A percentile compares a stretch with the other conserved stretches of the same genome.
Conservation (phyloP, 2,113 vertebrate genomes). For the Peromyscus maniculatus region DNA sequence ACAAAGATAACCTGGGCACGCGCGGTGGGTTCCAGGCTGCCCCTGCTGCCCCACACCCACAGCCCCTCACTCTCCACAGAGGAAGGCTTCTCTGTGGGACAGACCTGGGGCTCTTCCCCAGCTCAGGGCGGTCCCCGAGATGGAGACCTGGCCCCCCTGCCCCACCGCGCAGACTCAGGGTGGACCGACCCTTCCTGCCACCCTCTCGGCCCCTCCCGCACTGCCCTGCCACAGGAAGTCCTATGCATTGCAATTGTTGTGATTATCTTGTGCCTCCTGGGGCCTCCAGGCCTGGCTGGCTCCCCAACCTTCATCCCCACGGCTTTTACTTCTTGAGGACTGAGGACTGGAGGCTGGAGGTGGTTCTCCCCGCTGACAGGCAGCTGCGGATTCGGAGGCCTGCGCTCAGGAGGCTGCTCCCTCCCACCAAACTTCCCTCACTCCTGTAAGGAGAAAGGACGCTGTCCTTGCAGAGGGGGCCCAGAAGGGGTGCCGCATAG, state of each 20-base stretch:
- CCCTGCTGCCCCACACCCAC: accelerated
- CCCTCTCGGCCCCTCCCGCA: background rate
- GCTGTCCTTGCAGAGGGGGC: no score
- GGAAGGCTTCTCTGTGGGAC: background rate
- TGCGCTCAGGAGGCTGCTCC: background rate
- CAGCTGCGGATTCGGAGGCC: background rate
- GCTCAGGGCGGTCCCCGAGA: background rate
- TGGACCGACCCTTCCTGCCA: background rate
- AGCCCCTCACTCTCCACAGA: background rate
- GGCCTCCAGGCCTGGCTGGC: background rate
- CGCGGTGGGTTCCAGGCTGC: background rate
- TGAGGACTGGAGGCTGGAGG: background rate
- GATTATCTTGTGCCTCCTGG: background rate
- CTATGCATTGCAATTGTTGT: accelerated
- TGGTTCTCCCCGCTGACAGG: background rate
- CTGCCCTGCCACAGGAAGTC: background rate
- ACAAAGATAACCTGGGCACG: constrained; percentile 32
- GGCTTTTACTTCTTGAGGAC: background rate
- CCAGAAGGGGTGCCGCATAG: background rate
- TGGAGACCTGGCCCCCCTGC: background rate
- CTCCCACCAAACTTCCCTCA: background rate
- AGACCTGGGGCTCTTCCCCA: background rate
- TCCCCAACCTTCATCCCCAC: background rate
- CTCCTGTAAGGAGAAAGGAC: background rate
- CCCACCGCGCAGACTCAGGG: background rate